Percentiles rank a stretch among this genome's conserved stretches.
Evolutionary conservation across 2,113 vertebrate species (phyloP).

Genomic region (Cathartes aura): DNA sequence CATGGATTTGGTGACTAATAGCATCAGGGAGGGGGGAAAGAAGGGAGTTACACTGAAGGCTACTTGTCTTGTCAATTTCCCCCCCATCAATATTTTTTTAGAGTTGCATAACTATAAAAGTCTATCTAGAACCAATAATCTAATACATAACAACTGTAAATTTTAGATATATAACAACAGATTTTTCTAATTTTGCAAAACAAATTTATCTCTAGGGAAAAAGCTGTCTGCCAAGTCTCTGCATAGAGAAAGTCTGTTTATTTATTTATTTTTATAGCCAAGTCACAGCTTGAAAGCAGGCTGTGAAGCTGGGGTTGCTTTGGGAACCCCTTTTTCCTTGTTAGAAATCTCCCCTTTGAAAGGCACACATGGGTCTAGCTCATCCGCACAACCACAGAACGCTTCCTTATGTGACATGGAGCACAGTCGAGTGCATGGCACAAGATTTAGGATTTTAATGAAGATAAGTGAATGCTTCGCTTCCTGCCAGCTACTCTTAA

Average conservation of each 20-base stretch:
- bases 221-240: neutral
- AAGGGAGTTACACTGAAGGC: neutral
- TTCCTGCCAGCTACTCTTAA: neutral
- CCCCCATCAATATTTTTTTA: neutral
- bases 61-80: neutral
- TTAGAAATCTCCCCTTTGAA: neutral
- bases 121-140: neutral
- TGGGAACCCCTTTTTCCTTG: neutral
- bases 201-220: neutral
- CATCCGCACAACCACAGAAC: neutral
- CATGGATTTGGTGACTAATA: neutral
- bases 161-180: neutral
- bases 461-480: neutral
- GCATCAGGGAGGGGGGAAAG: neutral
- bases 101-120: neutral
- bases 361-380: neutral
- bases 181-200: neutral
- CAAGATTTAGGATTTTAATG: neutral
- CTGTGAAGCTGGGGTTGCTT: neutral
- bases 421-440: accelerated
- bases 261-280: constrained; percentile 4
- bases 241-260: neutral
- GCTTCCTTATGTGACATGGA: accelerated
- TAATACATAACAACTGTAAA: neutral
- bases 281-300: neutral